A percentile compares a stretch with the other conserved stretches of the same genome.
These are phyloP conservation scores for Sarcophaga variegata DNA, from an alignment of 2,888 invertebrate species.

Conservation along the genomic window DNA sequence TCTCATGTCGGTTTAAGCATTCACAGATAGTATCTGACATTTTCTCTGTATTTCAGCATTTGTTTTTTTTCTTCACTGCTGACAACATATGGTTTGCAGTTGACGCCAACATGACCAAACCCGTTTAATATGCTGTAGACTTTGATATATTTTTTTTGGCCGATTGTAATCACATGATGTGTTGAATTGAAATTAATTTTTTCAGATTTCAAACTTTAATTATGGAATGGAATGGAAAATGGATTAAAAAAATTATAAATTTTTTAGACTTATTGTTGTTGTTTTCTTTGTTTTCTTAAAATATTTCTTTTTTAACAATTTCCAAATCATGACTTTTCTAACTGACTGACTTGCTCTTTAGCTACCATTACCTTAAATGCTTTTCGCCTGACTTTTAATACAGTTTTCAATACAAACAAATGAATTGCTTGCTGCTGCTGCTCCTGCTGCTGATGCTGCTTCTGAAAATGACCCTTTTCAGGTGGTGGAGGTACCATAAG, in stretches of 20 bases:
- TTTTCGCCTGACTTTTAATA: too few relatives aligned
- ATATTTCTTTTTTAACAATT: neutral
- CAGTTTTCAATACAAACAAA: too few relatives aligned
- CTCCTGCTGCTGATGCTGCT: neutral
- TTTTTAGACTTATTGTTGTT: too few relatives aligned
- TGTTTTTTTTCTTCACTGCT: neutral
- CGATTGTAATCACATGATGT: constrained; percentile 13
- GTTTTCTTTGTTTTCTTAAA: neutral
- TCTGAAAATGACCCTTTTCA: constrained; percentile 46
- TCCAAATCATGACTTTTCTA: too few relatives aligned
- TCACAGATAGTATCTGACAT: constrained; percentile 26
- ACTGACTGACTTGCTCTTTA: too few relatives aligned
- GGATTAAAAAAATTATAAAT: too few relatives aligned
- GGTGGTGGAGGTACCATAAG: neutral
- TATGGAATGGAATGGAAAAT: too few relatives aligned
- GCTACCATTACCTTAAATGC: neutral
- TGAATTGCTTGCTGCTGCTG: too few relatives aligned
- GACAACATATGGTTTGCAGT: constrained; percentile 50
- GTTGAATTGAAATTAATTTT: neutral
- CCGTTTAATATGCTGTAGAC: constrained; percentile 36
- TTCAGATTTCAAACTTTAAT: neutral
- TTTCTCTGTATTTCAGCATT: neutral
- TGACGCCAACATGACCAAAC: constrained; percentile 64
- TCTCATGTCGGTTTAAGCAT: constrained; percentile 35
- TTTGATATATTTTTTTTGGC: constrained; percentile 35